Base-by-base conservation (phyloP, 1,140 invertebrate species). In the Manduca sexta region DNA sequence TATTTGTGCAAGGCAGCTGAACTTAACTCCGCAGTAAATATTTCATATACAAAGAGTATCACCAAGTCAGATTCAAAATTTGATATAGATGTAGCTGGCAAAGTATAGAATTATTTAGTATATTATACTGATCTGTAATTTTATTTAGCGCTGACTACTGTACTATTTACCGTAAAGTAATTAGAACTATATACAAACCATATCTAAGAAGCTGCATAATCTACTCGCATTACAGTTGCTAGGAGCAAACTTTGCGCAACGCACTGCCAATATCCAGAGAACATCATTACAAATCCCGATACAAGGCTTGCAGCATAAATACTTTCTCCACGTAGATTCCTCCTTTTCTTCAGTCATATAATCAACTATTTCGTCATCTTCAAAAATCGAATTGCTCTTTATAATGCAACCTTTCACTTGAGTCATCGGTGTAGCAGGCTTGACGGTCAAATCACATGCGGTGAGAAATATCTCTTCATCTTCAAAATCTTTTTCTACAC, bases 191-290 rank as follows among this genome's bases (percentile, higher is more conserved):
- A n/a, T 49, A 73, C 74, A 56, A 68, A 83, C 79, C 79, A 54
- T 61, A 38, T 81, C 70, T 33, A 79, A 44, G 14, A 74, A 64
- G 50, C 52, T 34, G 60, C 77, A 83, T 41, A 61, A 70, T 38
- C 42, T 61, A 57, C 60, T 70, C n/a, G 52, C 41, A 41, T 66
- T 44, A 64, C 59, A 74, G 35, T 21, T 49, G 26, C 64, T 52
- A 8, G 78, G 74, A 5, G 60, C 31, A 17, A 57, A n/a, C 46
- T 62, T 76, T 60, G 66, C 63, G 54, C 71, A 83, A 79, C 72
- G 69, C 68, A 83, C 77, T 60, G 77, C 61, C 67, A 75, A 66
- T 47, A 53, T 65, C 69, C 72, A 83, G 4, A 69, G 35, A 38
- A 39, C 51, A 41, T 79, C 64, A n/a, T 73, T 62, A 35, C 64